Evolutionary conservation across 2,113 vertebrate genomes (phyloP), one percentile per base, ranked within the genome.

Genomic region (Tilapia sparmanii): DNA sequence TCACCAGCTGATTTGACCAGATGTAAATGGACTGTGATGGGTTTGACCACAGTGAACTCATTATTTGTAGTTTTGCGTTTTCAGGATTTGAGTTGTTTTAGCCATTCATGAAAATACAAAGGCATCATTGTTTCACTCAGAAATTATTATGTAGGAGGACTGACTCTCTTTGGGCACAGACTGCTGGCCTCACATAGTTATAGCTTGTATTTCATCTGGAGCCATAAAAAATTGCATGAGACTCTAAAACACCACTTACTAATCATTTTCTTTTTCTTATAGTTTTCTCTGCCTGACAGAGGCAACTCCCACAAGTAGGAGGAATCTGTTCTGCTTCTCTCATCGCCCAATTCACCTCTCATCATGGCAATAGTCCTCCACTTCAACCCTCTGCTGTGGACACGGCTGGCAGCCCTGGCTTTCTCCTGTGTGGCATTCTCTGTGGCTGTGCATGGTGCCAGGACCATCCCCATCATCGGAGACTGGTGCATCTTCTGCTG

Each of bases 401-500:
- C 97, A 1, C 97, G 98, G 11, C 35, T 98, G 80, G 93, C 96
- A 4, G 97, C 97, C 68, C 85, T 96, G 80, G 7, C 96, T 71
- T 98, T 97, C 85, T 84, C 98, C 81, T 98, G 98, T 2, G 95
- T 98, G 47, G 96, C 98, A 45, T 98, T 98, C 94, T 97, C 97
- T 0, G 94, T 98, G 68, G 96, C 98, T 0, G 92, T 96, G 54
- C 97, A 97, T 1, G 95, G 96, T 2, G 89, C 54, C 54, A 26
- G 22, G 54, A 55, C 0, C 4, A 24, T 24, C 11, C 53, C 11
- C 11, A 0, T 0, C 6, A 55, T 0, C 1, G 54, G 97, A 0
- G 95, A 98, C 94, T 97, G 97, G 96, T 97, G 97, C 93, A 96
- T 98, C 95, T 98, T 98, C 93, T 97, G 97, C 87, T 98, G 98